Base-by-base conservation (phyloP, 2,888 invertebrate species). In the Ornithoptera priamus region DNA sequence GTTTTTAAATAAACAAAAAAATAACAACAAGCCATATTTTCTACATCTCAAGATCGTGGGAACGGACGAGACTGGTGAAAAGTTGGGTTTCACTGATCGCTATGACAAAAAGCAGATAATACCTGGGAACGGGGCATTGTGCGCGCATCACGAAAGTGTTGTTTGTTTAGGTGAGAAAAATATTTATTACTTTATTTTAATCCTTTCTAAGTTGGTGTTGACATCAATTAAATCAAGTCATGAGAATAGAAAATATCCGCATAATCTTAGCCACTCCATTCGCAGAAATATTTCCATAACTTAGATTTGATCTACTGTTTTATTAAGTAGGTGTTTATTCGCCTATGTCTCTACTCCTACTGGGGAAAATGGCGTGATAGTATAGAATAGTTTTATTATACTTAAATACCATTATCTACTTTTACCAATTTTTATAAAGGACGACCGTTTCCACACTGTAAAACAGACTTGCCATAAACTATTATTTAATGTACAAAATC, bases 31-130 rank as follows among this genome's bases (percentile, higher is more conserved):
- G 76, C 75, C 75, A 77, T 82, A 85, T 81, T 89, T 88, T 87
- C 87, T 85, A 86, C 77, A 76, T 78, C 78, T 80, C 78, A 79
- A 77, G 77, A 78, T 67, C 86, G 88, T 88, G 88, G 75, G 87
- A 86, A 67, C 71, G 70, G 62, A 72, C 68, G 61, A 46, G 72
- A 58, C 72, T 73, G 80, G 86, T 80, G 88, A 87, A 87, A 89
- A 81, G 75, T 68, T 30, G 72, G 81, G 83, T 89, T 89, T 89
- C 89, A 89, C 89, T 89, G 83, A 83, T 83, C 78, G 56, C 36
- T 57, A 71, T 69, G 77, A 75, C 81, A 85, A 87, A 83, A 85
- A 77, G 74, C 57, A 74, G 86, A 87, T 86, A 85, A 80, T 74
- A 76, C 77, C 73, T 88, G 88, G 68, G 88, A 88, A 84, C 62